A percentile compares a stretch with the other conserved stretches of the same genome.
Conservation (phyloP, 2,113 vertebrate species). For the Acanthochromis polyacanthus region DNA sequence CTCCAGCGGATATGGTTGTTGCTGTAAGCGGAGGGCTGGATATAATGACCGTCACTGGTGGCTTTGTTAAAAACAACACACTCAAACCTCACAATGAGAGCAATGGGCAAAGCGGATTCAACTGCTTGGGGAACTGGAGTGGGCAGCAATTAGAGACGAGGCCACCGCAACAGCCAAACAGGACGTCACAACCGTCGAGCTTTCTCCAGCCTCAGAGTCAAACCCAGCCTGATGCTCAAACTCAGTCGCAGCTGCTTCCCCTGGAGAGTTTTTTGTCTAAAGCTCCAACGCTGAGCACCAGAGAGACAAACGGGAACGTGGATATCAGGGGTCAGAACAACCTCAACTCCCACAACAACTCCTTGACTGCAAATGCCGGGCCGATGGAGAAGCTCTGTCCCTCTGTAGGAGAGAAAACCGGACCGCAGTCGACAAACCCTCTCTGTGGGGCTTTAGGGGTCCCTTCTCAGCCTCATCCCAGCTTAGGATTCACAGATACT, state of each 20-base stretch:
- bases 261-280: slow-evolving; percentile 80
- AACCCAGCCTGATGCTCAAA: slow-evolving; percentile 51
- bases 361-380: slow-evolving; percentile 32
- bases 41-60: slow-evolving; percentile 55
- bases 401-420: slow-evolving; percentile 62
- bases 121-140: slow-evolving; percentile 73
- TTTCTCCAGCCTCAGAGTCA: slow-evolving; percentile 71
- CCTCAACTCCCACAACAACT: slow-evolving; percentile 54
- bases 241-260: slow-evolving; percentile 68
- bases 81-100: slow-evolving; percentile 68
- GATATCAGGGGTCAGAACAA: slow-evolving; percentile 63
- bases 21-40: slow-evolving; percentile 67
- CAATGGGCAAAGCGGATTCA: slow-evolving; percentile 64
- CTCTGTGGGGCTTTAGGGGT: slow-evolving; percentile 70
- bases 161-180: slow-evolving; percentile 54
- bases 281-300: slow-evolving; percentile 52
- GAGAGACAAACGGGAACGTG: slow-evolving; percentile 65
- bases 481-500: slow-evolving; percentile 72
- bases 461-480: slow-evolving; percentile 69
- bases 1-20: slow-evolving; percentile 68
- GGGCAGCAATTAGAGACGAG: slow-evolving; percentile 62
- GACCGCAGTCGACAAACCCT: slow-evolving; percentile 59
- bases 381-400: slow-evolving; percentile 77
- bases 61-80: slow-evolving; percentile 72
- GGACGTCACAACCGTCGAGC: slow-evolving; percentile 49